Conservation (phyloP, 53 echinoderm and acorn worm species). For the Paracentrotus lividus region DNA sequence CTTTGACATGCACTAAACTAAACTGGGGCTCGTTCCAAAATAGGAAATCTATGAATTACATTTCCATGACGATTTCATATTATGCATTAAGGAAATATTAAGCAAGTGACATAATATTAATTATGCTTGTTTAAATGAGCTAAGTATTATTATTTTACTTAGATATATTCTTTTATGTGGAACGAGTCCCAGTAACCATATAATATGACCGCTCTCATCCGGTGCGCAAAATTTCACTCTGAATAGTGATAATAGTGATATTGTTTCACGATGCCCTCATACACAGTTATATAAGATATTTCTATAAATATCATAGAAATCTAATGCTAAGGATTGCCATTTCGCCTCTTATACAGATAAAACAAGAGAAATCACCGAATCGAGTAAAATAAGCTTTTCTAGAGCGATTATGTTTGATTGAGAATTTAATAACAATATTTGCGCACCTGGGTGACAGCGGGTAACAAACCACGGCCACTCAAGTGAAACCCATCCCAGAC, state of each 20-base stretch:
- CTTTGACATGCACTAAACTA: slow-evolving; percentile 25
- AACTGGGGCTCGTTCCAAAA: slow-evolving; percentile 40
- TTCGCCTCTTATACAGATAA: no score
- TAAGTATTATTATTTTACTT: neutral
- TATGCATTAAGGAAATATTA: neutral
- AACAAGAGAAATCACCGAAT: no score
- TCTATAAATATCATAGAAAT: no score
- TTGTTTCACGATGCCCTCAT: no score
- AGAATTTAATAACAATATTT: neutral
- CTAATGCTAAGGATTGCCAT: no score
- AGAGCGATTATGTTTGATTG: neutral
- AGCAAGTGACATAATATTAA: neutral
- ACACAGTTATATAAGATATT: no score
- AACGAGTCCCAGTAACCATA: slow-evolving; percentile 35
- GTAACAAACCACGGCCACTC: no score
- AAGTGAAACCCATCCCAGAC: no score
- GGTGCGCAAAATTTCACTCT: slow-evolving; percentile 2
- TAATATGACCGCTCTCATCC: neutral
- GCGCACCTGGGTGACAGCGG: neutral
- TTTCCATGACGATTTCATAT: neutral
- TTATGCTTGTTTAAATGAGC: neutral
- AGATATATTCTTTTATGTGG: neutral
- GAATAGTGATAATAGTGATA: neutral
- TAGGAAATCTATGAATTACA: neutral
- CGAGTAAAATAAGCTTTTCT: neutral